Evolutionary conservation across 1,140 invertebrate species (phyloP).

Genomic region (Diorhabda elongata): DNA sequence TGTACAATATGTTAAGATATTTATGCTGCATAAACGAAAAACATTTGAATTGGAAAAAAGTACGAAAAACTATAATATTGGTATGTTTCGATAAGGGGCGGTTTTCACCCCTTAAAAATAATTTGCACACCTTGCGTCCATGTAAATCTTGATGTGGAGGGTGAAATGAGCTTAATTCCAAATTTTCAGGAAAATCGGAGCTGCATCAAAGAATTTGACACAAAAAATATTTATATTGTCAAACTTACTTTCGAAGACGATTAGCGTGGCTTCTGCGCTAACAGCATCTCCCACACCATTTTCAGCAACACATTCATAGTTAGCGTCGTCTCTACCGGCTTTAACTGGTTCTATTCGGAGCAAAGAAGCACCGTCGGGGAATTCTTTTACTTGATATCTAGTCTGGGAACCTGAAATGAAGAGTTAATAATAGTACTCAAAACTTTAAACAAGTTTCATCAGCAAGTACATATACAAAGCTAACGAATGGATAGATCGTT

Average conservation of each 20-base stretch:
- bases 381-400: slow-evolving; percentile 67
- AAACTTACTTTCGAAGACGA: slow-evolving; percentile 81
- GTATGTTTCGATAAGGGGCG: no score
- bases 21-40: no score
- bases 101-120: no score
- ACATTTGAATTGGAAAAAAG: no score
- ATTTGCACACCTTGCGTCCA: no score
- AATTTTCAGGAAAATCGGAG: background rate
- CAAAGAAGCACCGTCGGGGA: slow-evolving; percentile 70
- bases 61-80: no score
- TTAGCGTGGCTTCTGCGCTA: slow-evolving; percentile 78
- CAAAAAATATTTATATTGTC: background rate
- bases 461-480: no score
- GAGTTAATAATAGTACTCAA: background rate
- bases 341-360: slow-evolving; percentile 90
- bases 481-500: no score
- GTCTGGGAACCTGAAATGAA: slow-evolving; percentile 59
- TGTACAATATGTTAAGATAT: no score
- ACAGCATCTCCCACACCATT: slow-evolving; percentile 94
- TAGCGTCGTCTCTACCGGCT: slow-evolving; percentile 75
- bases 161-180: no score
- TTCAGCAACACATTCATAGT: slow-evolving; percentile 94
- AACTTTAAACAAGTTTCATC: no score
- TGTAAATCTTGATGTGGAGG: no score
- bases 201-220: background rate